These are phyloP conservation scores for Acanthoscelides obtectus DNA, from an alignment of 2,888 invertebrate species.

Conservation along the genomic window DNA sequence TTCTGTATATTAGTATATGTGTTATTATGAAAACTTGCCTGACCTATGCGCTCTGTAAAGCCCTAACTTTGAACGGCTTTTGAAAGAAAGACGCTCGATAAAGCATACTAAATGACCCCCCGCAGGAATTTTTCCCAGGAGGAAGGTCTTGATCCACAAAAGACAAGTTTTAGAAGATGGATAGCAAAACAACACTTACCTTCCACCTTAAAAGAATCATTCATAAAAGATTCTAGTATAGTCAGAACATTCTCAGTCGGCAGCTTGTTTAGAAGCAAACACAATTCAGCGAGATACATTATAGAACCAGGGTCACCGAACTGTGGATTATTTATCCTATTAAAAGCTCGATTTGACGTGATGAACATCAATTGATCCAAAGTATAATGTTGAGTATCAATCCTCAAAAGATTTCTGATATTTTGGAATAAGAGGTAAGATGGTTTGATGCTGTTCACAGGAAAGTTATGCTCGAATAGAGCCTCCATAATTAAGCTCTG, in stretches of 20 bases:
- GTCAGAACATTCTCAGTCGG: conserved; percentile 19
- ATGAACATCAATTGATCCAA: conserved; percentile 17
- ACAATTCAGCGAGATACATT: conserved; percentile 28
- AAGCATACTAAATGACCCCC: too few relatives aligned
- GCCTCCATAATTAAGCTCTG: conserved; percentile 21
- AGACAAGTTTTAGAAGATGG: neutral
- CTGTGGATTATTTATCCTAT: conserved; percentile 15
- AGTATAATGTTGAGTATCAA: conserved; percentile 17
- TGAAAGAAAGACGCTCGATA: too few relatives aligned
- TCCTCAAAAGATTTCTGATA: conserved; percentile 19
- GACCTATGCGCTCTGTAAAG: too few relatives aligned
- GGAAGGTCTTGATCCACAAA: too few relatives aligned
- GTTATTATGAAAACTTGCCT: too few relatives aligned
- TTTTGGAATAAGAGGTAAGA: conserved; percentile 22
- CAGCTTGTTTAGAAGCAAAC: conserved; percentile 20
- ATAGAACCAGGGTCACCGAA: conserved; percentile 20
- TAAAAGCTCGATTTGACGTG: conserved; percentile 23
- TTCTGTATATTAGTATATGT: too few relatives aligned
- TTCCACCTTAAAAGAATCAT: conserved; percentile 13
- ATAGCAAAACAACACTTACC: conserved; percentile 7
- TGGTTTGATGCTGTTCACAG: conserved; percentile 21
- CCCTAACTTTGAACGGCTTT: too few relatives aligned
- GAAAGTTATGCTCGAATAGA: conserved; percentile 21
- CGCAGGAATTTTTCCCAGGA: too few relatives aligned
- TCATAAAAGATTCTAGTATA: conserved; percentile 21